Percentiles rank a stretch among this genome's conserved stretches.
Evolutionary conservation across 2,888 invertebrate species (phyloP).

Genomic region (Zygogramma bicolorata): DNA sequence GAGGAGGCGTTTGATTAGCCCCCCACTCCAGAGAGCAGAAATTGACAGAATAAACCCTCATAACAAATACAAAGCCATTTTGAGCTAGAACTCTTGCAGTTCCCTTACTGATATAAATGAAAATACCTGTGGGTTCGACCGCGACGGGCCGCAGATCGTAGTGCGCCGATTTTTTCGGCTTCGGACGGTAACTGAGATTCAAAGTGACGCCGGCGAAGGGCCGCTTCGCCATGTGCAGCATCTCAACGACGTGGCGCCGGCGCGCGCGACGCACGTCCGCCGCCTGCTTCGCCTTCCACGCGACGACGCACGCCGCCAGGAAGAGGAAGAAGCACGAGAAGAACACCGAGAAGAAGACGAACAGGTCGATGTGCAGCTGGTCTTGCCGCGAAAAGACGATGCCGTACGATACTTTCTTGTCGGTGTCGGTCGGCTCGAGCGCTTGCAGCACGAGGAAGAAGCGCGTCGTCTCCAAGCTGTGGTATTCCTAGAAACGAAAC

Average conservation of each 20-base stretch:
- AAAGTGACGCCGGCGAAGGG: slow-evolving; percentile 91
- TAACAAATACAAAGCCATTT: too few species aligned
- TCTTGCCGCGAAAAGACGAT: slow-evolving; percentile 95
- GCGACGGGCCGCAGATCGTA: slow-evolving; percentile 85
- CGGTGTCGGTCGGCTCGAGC: slow-evolving; percentile 69
- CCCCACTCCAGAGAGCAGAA: too few species aligned
- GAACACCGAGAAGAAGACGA: slow-evolving; percentile 97
- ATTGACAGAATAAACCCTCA: too few species aligned
- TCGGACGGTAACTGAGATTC: slow-evolving; percentile 67
- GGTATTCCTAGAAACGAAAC: slow-evolving; percentile 59
- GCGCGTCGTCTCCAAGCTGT: slow-evolving; percentile 80
- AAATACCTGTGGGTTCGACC: slow-evolving; percentile 83
- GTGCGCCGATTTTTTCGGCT: slow-evolving; percentile 60
- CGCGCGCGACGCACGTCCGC: slow-evolving; percentile 89
- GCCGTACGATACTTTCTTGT: slow-evolving; percentile 80
- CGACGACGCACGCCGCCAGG: slow-evolving; percentile 92
- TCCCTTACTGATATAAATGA: background rate
- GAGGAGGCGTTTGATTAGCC: too few species aligned
- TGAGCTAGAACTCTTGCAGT: too few species aligned
- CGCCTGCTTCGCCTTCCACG: slow-evolving; percentile 96
- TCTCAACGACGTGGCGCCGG: slow-evolving; percentile 91
- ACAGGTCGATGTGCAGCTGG: slow-evolving; percentile 95
- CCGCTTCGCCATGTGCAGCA: slow-evolving; percentile 96
- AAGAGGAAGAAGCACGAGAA: slow-evolving; percentile 97
- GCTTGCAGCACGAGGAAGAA: slow-evolving; percentile 91